Percentiles rank a stretch among this genome's conserved stretches.
phyloP scores from a whole-genome alignment of 2,888 invertebrate species.

The Rhamnusium bicolor region DNA sequence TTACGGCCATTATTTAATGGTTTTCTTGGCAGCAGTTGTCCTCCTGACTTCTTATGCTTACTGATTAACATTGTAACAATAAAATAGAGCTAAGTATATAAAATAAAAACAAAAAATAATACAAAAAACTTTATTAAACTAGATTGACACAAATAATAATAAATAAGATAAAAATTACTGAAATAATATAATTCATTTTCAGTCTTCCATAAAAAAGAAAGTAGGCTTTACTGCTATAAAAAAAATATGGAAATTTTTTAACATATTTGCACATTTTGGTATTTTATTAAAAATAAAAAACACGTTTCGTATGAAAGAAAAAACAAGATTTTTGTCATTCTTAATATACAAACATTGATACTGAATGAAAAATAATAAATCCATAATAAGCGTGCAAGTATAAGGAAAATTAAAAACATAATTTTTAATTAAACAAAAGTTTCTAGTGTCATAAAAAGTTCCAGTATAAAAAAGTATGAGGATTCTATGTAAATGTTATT shows the following conservation, averaged over 20 bases:
- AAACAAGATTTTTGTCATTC: no score
- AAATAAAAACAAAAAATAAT: neutral
- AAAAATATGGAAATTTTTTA: neutral
- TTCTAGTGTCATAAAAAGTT: no score
- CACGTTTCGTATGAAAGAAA: neutral
- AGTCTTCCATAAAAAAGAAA: conserved; percentile 28
- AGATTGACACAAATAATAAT: neutral
- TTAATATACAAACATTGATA: no score
- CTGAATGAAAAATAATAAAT: no score
- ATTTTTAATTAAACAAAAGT: no score
- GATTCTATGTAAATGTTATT: no score
- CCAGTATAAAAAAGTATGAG: no score
- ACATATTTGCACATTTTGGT: neutral
- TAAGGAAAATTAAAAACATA: no score
- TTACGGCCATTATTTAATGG: no score
- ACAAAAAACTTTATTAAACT: conserved; percentile 6
- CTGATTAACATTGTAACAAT: neutral
- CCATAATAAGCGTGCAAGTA: no score
- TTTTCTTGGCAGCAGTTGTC: no score
- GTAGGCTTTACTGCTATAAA: neutral
- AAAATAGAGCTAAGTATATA: neutral
- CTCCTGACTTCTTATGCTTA: neutral
- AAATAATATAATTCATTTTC: conserved; percentile 4
- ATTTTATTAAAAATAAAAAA: neutral
- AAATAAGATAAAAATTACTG: neutral